Evolutionary conservation across 2,888 invertebrate species (phyloP).

Genomic region (Strigamia crassipes): DNA sequence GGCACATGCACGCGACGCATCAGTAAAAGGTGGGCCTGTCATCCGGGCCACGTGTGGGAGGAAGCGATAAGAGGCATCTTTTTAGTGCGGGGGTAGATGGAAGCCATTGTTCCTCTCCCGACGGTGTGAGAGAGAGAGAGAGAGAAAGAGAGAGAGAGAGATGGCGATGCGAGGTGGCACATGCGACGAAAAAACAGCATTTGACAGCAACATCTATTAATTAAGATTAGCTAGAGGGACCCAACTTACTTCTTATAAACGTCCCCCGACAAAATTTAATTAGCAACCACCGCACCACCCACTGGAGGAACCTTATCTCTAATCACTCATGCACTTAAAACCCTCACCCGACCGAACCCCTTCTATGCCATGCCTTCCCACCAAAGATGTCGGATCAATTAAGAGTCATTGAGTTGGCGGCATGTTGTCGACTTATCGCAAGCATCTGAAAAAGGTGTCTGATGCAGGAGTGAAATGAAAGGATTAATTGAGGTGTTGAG

Average conservation of each 20-base stretch:
- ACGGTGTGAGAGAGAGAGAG: constrained; percentile 14
- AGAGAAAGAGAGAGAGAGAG: too few relatives aligned
- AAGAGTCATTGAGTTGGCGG: constrained; percentile 24
- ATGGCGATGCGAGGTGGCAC: neutral
- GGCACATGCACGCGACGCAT: neutral
- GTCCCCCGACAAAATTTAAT: constrained; percentile 4
- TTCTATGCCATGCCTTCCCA: neutral
- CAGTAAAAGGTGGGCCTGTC: constrained; percentile 27
- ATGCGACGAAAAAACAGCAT: constrained; percentile 8
- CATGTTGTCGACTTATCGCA: neutral
- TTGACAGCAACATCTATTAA: constrained; percentile 32
- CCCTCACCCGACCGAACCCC: neutral
- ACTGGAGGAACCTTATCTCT: neutral
- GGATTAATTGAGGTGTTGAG: constrained; percentile 19
- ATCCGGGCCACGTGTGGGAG: constrained; percentile 25
- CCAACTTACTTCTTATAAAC: constrained; percentile 13
- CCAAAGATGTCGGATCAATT: constrained; percentile 19
- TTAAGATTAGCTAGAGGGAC: neutral
- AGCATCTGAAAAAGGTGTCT: constrained; percentile 15
- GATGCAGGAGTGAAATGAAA: neutral
- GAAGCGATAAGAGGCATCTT: constrained; percentile 31
- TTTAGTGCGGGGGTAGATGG: neutral
- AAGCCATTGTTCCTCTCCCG: constrained; percentile 11
- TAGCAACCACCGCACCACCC: constrained; percentile 24
- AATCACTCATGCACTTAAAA: constrained; percentile 30